These are phyloP conservation scores for Entomobrya multifasciata DNA, from an alignment of 2,888 invertebrate genomes.

Conservation along the genomic window DNA sequence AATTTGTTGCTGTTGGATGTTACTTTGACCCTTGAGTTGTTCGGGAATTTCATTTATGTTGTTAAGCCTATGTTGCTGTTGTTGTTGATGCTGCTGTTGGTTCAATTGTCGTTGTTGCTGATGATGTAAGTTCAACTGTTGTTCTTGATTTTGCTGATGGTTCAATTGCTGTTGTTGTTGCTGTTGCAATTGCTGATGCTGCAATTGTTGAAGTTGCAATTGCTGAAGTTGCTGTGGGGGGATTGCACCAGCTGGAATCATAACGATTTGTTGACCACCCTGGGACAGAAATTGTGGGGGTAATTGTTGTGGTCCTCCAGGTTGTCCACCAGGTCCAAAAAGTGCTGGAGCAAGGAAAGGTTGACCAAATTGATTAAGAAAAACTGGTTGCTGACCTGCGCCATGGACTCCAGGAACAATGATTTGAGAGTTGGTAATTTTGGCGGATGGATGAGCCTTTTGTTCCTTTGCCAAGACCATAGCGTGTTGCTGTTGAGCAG, in stretches of 20 bases:
- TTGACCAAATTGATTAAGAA: slow-evolving; percentile 50
- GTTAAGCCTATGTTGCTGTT: too few species aligned
- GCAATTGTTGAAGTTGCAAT: not conserved
- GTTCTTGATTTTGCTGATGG: too few species aligned
- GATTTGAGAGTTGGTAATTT: slow-evolving; percentile 51
- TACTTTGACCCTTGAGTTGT: slow-evolving; percentile 16
- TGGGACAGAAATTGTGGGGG: not conserved
- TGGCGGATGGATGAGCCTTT: slow-evolving; percentile 54
- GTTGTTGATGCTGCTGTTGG: slow-evolving; percentile 2
- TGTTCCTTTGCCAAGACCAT: slow-evolving; percentile 58
- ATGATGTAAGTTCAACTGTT: too few species aligned
- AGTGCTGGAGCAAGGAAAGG: slow-evolving; percentile 47
- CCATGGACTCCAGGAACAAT: slow-evolving; percentile 6
- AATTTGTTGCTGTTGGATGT: slow-evolving; percentile 22
- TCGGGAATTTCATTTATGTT: slow-evolving; percentile 32
- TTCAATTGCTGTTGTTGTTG: not conserved
- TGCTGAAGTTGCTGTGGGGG: not conserved
- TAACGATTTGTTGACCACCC: not conserved
- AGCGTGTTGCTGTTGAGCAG: slow-evolving; percentile 63
- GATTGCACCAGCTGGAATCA: not conserved
- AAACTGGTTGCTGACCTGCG: slow-evolving; percentile 36
- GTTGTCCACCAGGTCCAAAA: slow-evolving; percentile 3
- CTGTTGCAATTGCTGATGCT: not conserved
- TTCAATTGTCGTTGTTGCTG: slow-evolving; percentile 15
- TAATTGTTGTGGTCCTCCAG: not conserved